Base-by-base conservation (phyloP, 2,113 vertebrate genomes). In the Gobius niger region DNA sequence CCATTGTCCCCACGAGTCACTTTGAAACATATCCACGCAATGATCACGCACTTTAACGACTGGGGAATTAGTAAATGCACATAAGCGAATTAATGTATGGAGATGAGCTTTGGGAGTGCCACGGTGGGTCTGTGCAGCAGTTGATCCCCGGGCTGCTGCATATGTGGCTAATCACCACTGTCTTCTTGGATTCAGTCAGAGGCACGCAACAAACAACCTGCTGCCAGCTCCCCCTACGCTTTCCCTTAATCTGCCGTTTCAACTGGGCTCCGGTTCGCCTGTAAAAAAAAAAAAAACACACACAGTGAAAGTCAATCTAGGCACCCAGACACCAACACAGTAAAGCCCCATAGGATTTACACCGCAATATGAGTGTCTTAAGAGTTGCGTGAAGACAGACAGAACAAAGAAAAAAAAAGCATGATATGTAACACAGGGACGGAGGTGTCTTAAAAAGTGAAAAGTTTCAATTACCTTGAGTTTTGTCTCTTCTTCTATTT, bases 61-160 rank as follows among this genome's bases (percentile, higher is more conserved):
- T 64, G 81, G 72, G 73, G 83, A 88, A 88, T 87, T 82, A 82
- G 84, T 71, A 76, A 82, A 84, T 75, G 80, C 65, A 89, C 80
- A 88, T 81, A 89, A 84, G 80, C 84, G 83, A 88, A 90, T 88
- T 87, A 88, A 90, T 87, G 78, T 88, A 89, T 85, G 88, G 76
- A 90, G 89, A 90, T 89, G 61, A 90, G 86, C 77, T 75, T 1
- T 19, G 51, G 15, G 49, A 80, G 82, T 77, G 72, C 71, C 65
- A 82, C 75, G 47, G 72, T 68, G 64, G 83, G 80, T 80, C 83
- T 84, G 82, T 84, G 84, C 78, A 82, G 85, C 62, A 63, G 84
- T 76, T 91, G 86, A 91, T 92, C 88, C 90, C 72, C 83, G 54
- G 78, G 89, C 82, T 87, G 89, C 84, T 86, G 90, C 85, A 86